phyloP scores from a whole-genome alignment of 1,140 invertebrate species.

The Thaumetopoea pityocampa region DNA sequence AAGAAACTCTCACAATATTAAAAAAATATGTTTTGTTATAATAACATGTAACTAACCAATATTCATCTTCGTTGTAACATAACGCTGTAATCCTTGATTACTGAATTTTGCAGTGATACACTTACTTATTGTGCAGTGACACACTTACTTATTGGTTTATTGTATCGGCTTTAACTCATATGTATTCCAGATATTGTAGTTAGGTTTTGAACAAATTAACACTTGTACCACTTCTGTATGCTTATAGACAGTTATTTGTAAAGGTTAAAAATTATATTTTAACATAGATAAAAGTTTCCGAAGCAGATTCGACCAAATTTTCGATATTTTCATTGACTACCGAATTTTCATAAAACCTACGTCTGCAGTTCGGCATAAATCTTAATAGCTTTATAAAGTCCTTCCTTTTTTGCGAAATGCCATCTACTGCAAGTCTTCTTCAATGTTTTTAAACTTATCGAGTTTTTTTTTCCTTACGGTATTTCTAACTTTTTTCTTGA shows the following conservation, averaged over 20 bases:
- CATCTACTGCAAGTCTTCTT: background rate
- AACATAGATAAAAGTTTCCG: slow-evolving; percentile 2
- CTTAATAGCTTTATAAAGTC: slow-evolving; percentile 1
- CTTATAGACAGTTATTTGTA: background rate
- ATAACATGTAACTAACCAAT: background rate
- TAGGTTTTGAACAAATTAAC: no score
- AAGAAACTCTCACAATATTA: slow-evolving; percentile 3
- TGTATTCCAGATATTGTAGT: no score
- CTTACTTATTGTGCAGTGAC: background rate
- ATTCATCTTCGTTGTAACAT: slow-evolving; percentile 1
- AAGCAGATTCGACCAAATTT: background rate
- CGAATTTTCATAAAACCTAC: slow-evolving; percentile 5
- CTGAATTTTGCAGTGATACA: slow-evolving; percentile 3
- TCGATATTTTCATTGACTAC: slow-evolving; percentile 4
- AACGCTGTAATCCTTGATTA: slow-evolving; percentile 4
- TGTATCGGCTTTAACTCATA: background rate
- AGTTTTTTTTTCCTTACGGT: slow-evolving; percentile 1
- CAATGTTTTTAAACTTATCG: slow-evolving; percentile 2
- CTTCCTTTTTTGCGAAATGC: slow-evolving; percentile 1
- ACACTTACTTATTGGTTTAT: background rate
- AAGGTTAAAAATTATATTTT: background rate
- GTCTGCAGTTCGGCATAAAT: slow-evolving; percentile 1
- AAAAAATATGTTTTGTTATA: slow-evolving; percentile 4
- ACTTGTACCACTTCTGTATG: background rate
- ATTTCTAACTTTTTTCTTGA: slow-evolving; percentile 1